Evolutionary conservation across 1,140 invertebrate genomes (phyloP).

Genomic region (Mya arenaria): DNA sequence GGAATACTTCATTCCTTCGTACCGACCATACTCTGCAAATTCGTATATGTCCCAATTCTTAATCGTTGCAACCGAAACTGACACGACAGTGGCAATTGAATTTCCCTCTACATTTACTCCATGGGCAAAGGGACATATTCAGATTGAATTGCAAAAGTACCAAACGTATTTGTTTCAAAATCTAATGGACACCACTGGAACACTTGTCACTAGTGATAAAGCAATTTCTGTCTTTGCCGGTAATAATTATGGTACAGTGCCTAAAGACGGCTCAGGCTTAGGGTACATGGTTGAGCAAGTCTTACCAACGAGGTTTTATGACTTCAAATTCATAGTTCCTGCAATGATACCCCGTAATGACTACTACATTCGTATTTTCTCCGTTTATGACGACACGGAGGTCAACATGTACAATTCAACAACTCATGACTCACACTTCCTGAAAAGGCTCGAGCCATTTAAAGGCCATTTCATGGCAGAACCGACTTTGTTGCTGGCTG

Average conservation of each 20-base stretch:
- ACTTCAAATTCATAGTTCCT: background rate
- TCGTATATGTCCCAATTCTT: slow-evolving; percentile 16
- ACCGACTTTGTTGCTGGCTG: background rate
- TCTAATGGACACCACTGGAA: background rate
- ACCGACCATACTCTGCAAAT: background rate
- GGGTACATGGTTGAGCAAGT: slow-evolving; percentile 12
- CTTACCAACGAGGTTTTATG: background rate
- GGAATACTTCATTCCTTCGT: slow-evolving; percentile 7
- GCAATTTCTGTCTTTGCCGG: slow-evolving; percentile 2
- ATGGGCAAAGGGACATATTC: background rate
- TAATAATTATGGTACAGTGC: background rate
- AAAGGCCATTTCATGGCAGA: background rate
- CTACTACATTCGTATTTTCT: slow-evolving; percentile 4
- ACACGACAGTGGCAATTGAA: background rate
- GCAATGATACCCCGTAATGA: background rate
- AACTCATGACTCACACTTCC: background rate
- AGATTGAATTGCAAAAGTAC: slow-evolving; percentile 11
- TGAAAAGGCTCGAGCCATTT: background rate
- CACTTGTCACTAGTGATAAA: slow-evolving; percentile 17
- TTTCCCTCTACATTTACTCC: background rate
- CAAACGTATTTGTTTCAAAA: slow-evolving; percentile 7
- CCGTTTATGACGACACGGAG: background rate
- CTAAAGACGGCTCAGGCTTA: background rate
- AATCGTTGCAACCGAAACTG: background rate
- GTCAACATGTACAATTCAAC: background rate